Conservation (phyloP, 2,113 vertebrate genomes). For the Psephotus haematonotus region DNA sequence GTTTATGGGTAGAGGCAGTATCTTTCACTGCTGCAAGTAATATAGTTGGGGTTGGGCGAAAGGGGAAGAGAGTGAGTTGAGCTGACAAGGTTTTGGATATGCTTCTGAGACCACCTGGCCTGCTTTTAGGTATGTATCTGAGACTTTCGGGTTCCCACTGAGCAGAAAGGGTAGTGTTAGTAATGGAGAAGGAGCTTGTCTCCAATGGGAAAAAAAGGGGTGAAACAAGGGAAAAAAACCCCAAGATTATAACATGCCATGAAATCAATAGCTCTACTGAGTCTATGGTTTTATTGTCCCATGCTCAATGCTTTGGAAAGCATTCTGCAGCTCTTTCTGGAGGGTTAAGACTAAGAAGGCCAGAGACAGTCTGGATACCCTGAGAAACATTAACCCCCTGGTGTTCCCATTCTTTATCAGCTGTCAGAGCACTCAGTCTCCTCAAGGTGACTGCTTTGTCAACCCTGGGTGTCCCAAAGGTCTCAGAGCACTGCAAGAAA, state of each 20-base stretch:
- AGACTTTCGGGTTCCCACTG: accelerated
- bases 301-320: background rate
- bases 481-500: background rate
- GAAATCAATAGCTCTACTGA: background rate
- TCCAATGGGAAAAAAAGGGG: background rate
- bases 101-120: background rate
- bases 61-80: background rate
- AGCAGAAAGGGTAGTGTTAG: background rate
- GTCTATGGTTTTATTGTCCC: background rate
- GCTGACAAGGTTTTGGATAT: background rate
- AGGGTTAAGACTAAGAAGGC: background rate
- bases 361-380: background rate
- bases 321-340: background rate
- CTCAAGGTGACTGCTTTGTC: background rate
- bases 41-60: accelerated
- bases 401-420: background rate
- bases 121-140: background rate
- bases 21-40: background rate
- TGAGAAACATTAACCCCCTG: background rate
- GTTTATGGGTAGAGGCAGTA: background rate
- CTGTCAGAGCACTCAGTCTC: background rate
- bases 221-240: background rate
- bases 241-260: background rate
- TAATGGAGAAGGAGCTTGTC: background rate
- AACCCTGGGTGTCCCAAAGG: background rate